Base-by-base conservation (phyloP, 2,113 vertebrate species). In the Aythya baeri region DNA sequence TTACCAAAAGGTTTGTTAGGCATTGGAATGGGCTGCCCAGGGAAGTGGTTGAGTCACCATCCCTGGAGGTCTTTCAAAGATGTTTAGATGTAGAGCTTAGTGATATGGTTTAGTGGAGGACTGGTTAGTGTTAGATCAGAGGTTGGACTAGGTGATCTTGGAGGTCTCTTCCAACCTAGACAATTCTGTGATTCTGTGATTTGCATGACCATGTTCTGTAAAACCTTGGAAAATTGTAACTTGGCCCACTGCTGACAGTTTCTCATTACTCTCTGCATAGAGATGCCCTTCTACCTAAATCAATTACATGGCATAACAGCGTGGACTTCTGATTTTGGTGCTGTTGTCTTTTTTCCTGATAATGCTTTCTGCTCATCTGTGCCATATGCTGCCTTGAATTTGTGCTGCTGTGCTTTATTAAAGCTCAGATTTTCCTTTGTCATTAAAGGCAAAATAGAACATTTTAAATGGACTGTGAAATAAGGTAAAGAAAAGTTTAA, bases 391-490 rank as follows among this genome's bases (percentile, higher is more conserved):
- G 90, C 62, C 83, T 96, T 93, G 90, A 96, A 97, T 97, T 88
- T 96, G 91, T 96, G 74, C 93, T 83, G 71, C 93, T 88, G 83
- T 93, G 72, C 94, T 97, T 97, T 96, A 95, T 96, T 96, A 97
- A 95, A 94, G 65, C 88, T 96, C 83, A 93, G 43, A 49, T 95
- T 97, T 98, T 91, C 94, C 66, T 90, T 91, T 95, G 79, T 79
- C 77, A 95, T 96, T 96, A 96, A 93, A 96, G 49, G 46, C 87
- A 84, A 92, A 93, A 95, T 68, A 96, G 86, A 95, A 89, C 91
- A 66, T 85, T 97, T 94, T 88, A 97, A 98, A 98, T 97, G 95
- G 94, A 93, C 89, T 98, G 96, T 98, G 97, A 98, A 98, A 98
- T 98, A 97, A 97, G 92, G 96, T 95, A 97, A 97, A 97, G 94